Conservation (phyloP, 2,797 vertebrate genomes). For the Parauchenoglanis punctatus region DNA sequence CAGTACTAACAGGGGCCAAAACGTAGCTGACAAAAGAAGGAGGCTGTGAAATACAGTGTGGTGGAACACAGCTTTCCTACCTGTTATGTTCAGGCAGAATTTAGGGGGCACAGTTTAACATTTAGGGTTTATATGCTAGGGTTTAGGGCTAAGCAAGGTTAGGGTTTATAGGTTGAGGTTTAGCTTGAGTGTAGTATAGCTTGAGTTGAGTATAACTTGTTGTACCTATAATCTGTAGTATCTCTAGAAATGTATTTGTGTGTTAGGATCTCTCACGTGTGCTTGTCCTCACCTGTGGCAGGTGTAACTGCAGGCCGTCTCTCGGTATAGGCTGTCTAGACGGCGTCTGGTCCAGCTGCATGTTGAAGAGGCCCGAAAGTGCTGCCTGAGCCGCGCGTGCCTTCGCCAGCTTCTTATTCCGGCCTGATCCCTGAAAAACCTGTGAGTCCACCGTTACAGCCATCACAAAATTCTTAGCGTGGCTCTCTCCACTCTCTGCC, state of each 20-base stretch:
- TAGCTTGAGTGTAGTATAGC: too few species aligned
- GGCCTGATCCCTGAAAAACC: conserved; percentile 88
- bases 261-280: background rate
- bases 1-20: background rate
- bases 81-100: background rate
- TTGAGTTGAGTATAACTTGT: background rate
- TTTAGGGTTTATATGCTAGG: background rate
- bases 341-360: conserved; percentile 88
- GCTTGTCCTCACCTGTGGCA: conserved; percentile 86
- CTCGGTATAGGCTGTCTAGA: conserved; percentile 88
- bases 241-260: background rate
- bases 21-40: background rate
- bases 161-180: background rate
- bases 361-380: conserved; percentile 85
- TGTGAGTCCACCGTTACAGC: conserved; percentile 84
- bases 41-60: background rate
- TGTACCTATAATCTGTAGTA: background rate
- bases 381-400: conserved; percentile 91
- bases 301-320: conserved; percentile 88
- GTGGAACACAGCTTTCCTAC: background rate
- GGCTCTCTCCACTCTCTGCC: conserved; percentile 91
- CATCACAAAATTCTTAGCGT: conserved; percentile 94
- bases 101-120: background rate
- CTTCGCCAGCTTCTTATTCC: conserved; percentile 94
- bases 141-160: background rate